Conservation (phyloP, 1,140 invertebrate species). For the Chrysopa pallens region DNA sequence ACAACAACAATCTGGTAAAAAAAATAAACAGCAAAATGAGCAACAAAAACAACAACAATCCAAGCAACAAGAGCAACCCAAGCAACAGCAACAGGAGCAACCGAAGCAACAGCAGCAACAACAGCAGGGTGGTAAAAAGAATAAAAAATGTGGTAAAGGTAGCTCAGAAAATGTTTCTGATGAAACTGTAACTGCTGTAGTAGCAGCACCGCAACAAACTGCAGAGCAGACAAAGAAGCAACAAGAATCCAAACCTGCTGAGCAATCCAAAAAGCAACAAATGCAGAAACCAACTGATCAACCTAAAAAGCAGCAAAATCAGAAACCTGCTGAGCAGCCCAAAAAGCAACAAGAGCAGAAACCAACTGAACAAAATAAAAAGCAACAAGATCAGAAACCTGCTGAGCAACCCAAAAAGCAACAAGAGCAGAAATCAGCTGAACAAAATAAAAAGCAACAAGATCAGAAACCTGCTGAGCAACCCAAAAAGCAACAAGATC, state of each 20-base stretch:
- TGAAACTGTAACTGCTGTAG: not conserved
- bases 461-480: conserved; percentile 8
- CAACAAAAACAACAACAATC: too few relatives aligned
- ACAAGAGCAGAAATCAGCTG: conserved; percentile 3
- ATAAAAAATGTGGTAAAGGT: too few relatives aligned
- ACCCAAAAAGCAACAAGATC: conserved; percentile 15
- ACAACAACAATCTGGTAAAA: too few relatives aligned
- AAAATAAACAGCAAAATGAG: too few relatives aligned
- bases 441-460: conserved; percentile 4
- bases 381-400: conserved; percentile 4
- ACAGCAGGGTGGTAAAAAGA: too few relatives aligned
- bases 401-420: conserved; percentile 4
- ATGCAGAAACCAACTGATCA: conserved; percentile 6
- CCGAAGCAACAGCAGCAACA: too few relatives aligned
- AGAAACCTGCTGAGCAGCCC: too few relatives aligned
- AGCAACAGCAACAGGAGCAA: too few relatives aligned
- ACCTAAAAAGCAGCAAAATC: too few relatives aligned
- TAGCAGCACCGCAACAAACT: conserved; percentile 3
- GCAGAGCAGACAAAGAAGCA: not conserved
- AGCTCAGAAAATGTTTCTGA: not conserved
- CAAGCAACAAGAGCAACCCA: too few relatives aligned
- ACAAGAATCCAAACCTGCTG: conserved; percentile 1
- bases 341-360: too few relatives aligned
- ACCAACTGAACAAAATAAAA: too few relatives aligned
- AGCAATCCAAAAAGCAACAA: not conserved